Evolutionary conservation across 2,113 vertebrate species (phyloP), one percentile per base, ranked within the genome.

Genomic region (Oxyruncus cristatus): DNA sequence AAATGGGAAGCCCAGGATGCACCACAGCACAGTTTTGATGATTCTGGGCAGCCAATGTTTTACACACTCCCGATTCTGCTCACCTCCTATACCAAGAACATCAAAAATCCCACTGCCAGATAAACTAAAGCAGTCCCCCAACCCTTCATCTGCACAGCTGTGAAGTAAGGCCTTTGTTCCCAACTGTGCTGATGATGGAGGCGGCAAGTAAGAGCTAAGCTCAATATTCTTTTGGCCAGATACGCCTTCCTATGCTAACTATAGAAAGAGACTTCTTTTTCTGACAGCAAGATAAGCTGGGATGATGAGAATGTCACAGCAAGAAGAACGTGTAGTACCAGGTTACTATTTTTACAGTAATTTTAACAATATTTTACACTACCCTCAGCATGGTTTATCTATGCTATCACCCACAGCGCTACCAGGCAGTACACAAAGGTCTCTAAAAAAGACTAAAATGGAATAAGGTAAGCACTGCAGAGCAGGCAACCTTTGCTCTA

Each of bases 321-420:
- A 79, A 88, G 75, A 67, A 88, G 93, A 95, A 95, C 11, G 10
- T 28, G 49, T 42, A 92, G 74, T 71, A 88, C 82, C 71, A 82
- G 59, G 83, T 58, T 91, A 53, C 80, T 91, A 83, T 92, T 97
- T 92, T 91, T 91, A 80, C 28, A 68, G 5, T 53, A 26, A 0
- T 77, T 92, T 91, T n/a, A 94, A 79, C 83, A 95, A 35, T 80
- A 91, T 87, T 95, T 89, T 91, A 94, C 50, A 70, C 17, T 77
- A 66, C 46, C 41, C 67, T 77, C 63, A 77, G 71, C 75, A 50
- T 26, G 62, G 58, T 73, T 91, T 85, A 77, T 67, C 7, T 4
- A 77, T 91, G 91, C 56, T 26, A 74, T 81, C 67, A 63, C 42
- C 65, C 73, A 50, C 59, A 61, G 53, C 17, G 19, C 49, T 37